phyloP scores from a whole-genome alignment of 2,888 invertebrate genomes.

The Alcis repandata region DNA sequence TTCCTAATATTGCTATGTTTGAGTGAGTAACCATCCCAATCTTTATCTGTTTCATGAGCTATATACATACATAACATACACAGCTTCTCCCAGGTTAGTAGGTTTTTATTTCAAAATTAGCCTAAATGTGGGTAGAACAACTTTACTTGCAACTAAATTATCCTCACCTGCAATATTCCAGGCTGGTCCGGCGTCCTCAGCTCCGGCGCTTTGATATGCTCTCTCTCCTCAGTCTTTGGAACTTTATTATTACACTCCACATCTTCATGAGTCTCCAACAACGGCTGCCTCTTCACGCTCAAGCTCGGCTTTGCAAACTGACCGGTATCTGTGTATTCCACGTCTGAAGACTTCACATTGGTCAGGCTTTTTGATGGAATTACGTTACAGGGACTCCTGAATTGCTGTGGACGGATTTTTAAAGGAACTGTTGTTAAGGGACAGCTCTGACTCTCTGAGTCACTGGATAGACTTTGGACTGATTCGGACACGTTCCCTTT shows the following conservation, averaged over 20 bases:
- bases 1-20: too few relatives aligned
- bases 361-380: slow-evolving; percentile 88
- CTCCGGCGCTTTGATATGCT: slow-evolving; percentile 62
- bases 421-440: slow-evolving; percentile 84
- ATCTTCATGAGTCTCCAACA: slow-evolving; percentile 77
- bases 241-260: slow-evolving; percentile 83
- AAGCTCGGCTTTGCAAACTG: slow-evolving; percentile 70
- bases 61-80: too few relatives aligned
- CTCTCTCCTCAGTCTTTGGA: slow-evolving; percentile 78
- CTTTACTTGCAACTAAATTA: background rate
- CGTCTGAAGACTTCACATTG: slow-evolving; percentile 86
- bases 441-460: slow-evolving; percentile 87
- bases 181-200: slow-evolving; percentile 75
- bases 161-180: slow-evolving; percentile 88
- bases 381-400: slow-evolving; percentile 73
- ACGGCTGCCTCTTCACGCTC: slow-evolving; percentile 82
- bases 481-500: slow-evolving; percentile 88
- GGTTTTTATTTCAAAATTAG: too few relatives aligned
- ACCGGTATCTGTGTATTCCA: slow-evolving; percentile 77
- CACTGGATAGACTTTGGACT: slow-evolving; percentile 89
- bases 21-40: too few relatives aligned
- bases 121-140: too few relatives aligned
- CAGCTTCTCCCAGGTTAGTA: too few relatives aligned
- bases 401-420: slow-evolving; percentile 84
- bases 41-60: too few relatives aligned